phyloP scores from a whole-genome alignment of 2,888 invertebrate genomes.

The Trimorus sp. region DNA sequence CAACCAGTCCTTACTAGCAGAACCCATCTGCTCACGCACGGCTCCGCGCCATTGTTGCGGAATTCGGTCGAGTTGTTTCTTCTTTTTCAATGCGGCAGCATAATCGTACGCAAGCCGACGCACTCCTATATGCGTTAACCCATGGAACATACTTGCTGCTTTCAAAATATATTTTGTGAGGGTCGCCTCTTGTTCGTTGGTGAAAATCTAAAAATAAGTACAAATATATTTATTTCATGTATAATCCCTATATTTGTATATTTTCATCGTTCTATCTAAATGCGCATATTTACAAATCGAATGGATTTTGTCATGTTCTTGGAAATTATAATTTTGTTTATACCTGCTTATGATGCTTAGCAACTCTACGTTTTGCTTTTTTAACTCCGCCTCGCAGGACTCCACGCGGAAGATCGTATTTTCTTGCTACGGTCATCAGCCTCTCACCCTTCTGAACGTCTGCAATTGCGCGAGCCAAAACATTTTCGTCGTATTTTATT shows the following conservation, averaged over 20 bases:
- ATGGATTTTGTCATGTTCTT: not conserved
- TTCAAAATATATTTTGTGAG: slow-evolving; percentile 42
- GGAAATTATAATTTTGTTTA: not conserved
- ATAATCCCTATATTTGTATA: slow-evolving; percentile 1
- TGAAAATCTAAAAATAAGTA: slow-evolving; percentile 32
- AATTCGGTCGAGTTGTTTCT: slow-evolving; percentile 18
- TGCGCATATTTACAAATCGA: too few relatives aligned
- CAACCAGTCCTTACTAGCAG: slow-evolving; percentile 64
- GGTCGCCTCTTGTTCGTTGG: slow-evolving; percentile 21
- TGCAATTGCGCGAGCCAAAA: slow-evolving; percentile 9
- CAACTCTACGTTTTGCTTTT: not conserved
- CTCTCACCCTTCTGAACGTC: slow-evolving; percentile 19
- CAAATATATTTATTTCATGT: slow-evolving; percentile 13
- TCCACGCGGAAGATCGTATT: not conserved
- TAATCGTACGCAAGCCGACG: slow-evolving; percentile 58
- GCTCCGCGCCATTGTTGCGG: slow-evolving; percentile 49
- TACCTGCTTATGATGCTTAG: slow-evolving; percentile 28
- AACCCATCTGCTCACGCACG: slow-evolving; percentile 31
- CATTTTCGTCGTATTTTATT: slow-evolving; percentile 27
- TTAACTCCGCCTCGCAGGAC: slow-evolving; percentile 8
- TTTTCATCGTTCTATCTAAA: not conserved
- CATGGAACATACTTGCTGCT: slow-evolving; percentile 36
- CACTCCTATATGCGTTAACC: slow-evolving; percentile 31
- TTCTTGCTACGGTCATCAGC: slow-evolving; percentile 10
- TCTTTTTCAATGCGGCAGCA: slow-evolving; percentile 57